These are phyloP conservation scores for Patella pellucida DNA, from an alignment of 2,888 invertebrate species.

Conservation along the genomic window DNA sequence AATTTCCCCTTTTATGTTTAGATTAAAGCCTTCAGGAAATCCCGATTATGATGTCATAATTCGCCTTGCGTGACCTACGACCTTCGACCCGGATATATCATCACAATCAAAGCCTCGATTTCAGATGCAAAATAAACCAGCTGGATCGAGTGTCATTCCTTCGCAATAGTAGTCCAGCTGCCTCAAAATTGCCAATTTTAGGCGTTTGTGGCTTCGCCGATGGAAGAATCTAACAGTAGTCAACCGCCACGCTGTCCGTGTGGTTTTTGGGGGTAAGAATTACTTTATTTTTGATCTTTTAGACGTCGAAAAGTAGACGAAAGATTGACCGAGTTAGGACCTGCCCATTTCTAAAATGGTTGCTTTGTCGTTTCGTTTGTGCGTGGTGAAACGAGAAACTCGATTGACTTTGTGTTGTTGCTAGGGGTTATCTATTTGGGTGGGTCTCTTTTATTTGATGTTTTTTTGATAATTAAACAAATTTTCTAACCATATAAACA, in stretches of 20 bases:
- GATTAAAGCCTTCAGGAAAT: too few species aligned
- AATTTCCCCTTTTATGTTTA: too few species aligned
- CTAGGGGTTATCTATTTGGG: slow-evolving; percentile 13
- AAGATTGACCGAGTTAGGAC: slow-evolving; percentile 20
- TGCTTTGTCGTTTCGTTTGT: slow-evolving; percentile 13
- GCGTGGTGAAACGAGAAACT: slow-evolving; percentile 14
- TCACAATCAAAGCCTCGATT: slow-evolving; percentile 44
- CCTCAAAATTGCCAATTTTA: slow-evolving; percentile 29
- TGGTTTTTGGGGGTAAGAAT: slow-evolving; percentile 65
- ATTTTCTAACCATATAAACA: too few species aligned
- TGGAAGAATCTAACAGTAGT: slow-evolving; percentile 64
- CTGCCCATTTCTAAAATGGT: slow-evolving; percentile 28
- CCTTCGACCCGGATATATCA: slow-evolving; percentile 34
- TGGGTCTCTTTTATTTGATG: slow-evolving; percentile 11
- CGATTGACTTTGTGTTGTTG: neutral
- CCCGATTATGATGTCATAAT: neutral
- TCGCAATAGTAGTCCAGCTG: slow-evolving; percentile 39
- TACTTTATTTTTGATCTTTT: neutral
- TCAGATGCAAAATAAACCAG: slow-evolving; percentile 47
- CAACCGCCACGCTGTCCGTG: slow-evolving; percentile 61
- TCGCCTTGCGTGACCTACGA: slow-evolving; percentile 21
- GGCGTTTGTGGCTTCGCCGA: slow-evolving; percentile 33
- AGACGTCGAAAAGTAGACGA: slow-evolving; percentile 15
- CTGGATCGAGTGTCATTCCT: slow-evolving; percentile 55
- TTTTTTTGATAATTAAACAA: neutral